Evolutionary conservation across 2,888 invertebrate species (phyloP).

Genomic region (Acleris emargana): DNA sequence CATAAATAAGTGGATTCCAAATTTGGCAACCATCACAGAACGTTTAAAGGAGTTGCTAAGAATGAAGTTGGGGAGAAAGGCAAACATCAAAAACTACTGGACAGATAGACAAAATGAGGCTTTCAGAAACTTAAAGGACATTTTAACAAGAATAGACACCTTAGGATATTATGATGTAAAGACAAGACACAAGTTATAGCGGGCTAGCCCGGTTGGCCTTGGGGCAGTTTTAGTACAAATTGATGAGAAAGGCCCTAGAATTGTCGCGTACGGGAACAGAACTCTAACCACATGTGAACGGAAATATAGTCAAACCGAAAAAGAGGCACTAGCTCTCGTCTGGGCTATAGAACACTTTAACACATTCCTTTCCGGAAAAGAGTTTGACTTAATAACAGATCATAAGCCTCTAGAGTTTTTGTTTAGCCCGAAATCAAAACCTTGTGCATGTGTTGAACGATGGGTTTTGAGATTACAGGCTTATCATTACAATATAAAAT

Average conservation of each 20-base stretch:
- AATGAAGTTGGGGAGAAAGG: not conserved
- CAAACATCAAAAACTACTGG: not conserved
- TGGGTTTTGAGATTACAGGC: constrained; percentile 44
- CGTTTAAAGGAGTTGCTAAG: constrained; percentile 13
- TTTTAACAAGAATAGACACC: constrained; percentile 38
- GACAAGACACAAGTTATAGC: constrained; percentile 50
- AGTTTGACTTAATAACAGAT: constrained; percentile 50
- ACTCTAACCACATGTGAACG: constrained; percentile 54
- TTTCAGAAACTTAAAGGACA: constrained; percentile 1
- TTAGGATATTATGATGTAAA: constrained; percentile 49
- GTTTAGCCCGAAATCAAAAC: constrained; percentile 43
- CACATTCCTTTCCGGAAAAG: constrained; percentile 56
- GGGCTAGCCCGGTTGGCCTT: constrained; percentile 51
- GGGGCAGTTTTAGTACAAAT: constrained; percentile 43
- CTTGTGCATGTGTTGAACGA: constrained; percentile 45
- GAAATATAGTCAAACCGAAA: constrained; percentile 51
- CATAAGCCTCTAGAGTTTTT: constrained; percentile 48
- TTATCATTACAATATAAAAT: constrained; percentile 40
- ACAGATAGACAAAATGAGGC: not conserved
- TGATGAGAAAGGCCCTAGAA: constrained; percentile 40
- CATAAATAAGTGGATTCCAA: constrained; percentile 26
- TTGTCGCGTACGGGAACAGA: constrained; percentile 60
- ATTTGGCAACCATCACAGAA: constrained; percentile 16
- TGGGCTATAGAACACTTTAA: constrained; percentile 58
- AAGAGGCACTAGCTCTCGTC: constrained; percentile 42